phyloP scores from a whole-genome alignment of 1,140 invertebrate genomes.

The Coenobita brevimanus region DNA sequence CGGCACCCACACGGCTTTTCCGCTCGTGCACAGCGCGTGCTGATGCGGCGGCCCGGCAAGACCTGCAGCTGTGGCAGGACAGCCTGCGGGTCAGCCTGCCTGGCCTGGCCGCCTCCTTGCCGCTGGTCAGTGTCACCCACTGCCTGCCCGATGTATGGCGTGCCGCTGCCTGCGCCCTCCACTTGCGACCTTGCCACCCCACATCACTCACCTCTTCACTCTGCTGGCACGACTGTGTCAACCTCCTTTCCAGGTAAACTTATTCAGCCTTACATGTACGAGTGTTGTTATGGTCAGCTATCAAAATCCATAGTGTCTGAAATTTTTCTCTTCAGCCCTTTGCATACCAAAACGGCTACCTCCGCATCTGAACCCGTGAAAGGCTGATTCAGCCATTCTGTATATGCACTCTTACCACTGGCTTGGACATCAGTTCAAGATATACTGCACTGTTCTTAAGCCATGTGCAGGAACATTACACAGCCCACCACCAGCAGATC shows the following conservation, averaged over 20 bases:
- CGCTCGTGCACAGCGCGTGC: conserved; percentile 45
- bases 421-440: no score
- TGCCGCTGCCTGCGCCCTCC: conserved; percentile 45
- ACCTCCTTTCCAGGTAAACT: conserved; percentile 36
- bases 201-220: conserved; percentile 47
- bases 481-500: no score
- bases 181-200: conserved; percentile 35
- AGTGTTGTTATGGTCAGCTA: no score
- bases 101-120: conserved; percentile 41
- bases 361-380: no score
- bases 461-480: no score
- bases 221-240: conserved; percentile 55
- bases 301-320: no score
- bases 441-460: no score
- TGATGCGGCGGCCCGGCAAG: conserved; percentile 37
- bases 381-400: no score
- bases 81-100: conserved; percentile 38
- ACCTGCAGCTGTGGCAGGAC: conserved; percentile 47
- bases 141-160: conserved; percentile 46
- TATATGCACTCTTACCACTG: no score
- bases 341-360: no score
- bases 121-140: conserved; percentile 31
- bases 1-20: conserved; percentile 40
- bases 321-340: no score
- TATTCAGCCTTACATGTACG: no score